A percentile compares a stretch with the other conserved stretches of the same genome.
phyloP scores from a whole-genome alignment of 2,113 vertebrate species.

The Clupea harengus region DNA sequence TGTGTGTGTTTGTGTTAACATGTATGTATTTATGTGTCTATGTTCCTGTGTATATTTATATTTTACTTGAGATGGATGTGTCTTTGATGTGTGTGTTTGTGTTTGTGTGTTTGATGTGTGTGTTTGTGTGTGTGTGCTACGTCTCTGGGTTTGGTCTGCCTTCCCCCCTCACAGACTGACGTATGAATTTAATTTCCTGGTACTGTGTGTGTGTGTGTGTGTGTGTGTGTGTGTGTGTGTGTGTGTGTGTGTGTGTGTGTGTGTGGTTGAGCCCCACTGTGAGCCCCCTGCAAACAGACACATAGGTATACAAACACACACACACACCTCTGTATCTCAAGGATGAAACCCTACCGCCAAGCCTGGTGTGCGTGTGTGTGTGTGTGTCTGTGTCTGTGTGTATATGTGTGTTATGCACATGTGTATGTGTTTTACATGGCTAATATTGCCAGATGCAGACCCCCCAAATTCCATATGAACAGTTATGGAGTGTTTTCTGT shows the following conservation, averaged over 20 bases:
- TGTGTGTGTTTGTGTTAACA: too few relatives aligned
- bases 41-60: too few relatives aligned
- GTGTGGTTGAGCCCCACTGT: background rate
- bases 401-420: background rate
- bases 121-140: too few relatives aligned
- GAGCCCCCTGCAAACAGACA: too few relatives aligned
- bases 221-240: background rate
- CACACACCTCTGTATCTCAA: conserved; percentile 19
- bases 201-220: conserved; percentile 14
- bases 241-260: too few relatives aligned
- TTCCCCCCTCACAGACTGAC: too few relatives aligned
- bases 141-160: too few relatives aligned
- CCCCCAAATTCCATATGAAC: background rate
- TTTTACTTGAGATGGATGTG: too few relatives aligned
- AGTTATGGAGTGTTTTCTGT: background rate
- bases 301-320: background rate
- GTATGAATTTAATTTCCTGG: too few relatives aligned
- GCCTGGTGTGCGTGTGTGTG: background rate
- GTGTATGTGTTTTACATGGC: conserved; percentile 4
- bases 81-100: too few relatives aligned
- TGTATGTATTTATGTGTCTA: background rate
- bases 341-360: conserved; percentile 24
- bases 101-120: too few relatives aligned
- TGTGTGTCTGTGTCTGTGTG: background rate
- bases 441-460: background rate